Conservation (phyloP, 2,113 vertebrate species). For the Ctenomys sociabilis region DNA sequence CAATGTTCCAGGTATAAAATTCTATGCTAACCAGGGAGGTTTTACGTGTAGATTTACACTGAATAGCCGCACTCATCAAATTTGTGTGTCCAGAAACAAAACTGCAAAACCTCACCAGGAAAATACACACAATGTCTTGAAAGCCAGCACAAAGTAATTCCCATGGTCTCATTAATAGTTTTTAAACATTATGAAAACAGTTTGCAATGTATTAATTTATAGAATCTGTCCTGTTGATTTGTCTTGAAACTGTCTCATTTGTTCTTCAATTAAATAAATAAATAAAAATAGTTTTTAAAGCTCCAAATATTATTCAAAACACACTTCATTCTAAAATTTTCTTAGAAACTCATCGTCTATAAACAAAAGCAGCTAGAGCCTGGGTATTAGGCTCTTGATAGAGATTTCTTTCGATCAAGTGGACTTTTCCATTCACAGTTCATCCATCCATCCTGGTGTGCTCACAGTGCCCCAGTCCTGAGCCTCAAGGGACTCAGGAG, state of each 20-base stretch:
- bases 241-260: no score
- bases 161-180: background rate
- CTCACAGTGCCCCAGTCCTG: background rate
- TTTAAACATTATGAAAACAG: no score
- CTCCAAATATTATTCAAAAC: background rate
- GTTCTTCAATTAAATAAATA: no score
- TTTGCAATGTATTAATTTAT: no score
- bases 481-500: background rate
- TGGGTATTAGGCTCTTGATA: background rate
- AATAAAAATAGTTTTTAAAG: background rate
- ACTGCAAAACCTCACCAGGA: background rate
- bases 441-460: background rate
- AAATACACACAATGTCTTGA: background rate
- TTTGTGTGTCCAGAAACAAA: background rate
- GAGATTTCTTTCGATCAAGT: slow-evolving; percentile 20
- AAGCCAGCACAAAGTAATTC: background rate
- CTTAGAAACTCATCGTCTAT: background rate
- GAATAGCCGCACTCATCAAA: background rate
- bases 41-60: background rate
- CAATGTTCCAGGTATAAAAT: background rate
- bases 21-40: background rate
- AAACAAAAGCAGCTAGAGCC: background rate
- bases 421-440: background rate
- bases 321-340: background rate
- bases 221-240: no score